Base-by-base conservation (phyloP, 2,888 invertebrate genomes). In the Ornithoptera alexandrae region DNA sequence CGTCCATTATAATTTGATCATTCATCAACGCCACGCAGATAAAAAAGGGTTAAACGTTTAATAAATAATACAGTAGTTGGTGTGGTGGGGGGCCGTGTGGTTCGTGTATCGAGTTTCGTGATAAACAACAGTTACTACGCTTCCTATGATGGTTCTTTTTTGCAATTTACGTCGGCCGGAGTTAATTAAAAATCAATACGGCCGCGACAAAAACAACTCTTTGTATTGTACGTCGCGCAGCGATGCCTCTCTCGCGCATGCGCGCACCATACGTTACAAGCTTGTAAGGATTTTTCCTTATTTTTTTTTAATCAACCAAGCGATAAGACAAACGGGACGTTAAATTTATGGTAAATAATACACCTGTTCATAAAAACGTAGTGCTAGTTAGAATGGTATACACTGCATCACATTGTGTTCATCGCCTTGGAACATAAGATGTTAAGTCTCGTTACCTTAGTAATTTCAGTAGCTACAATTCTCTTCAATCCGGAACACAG, bases 151-250 rank as follows among this genome's bases (percentile, higher is more conserved):
- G 42, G 56, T 42, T 64, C 63, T 66, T 73, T 69, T 72, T 73
- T 69, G 71, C 67, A 72, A 70, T 72, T 72, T 73, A 73, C 73
- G 65, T 72, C 74, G 73, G 74, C 74, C 78, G 77, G 79, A 78
- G 81, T 82, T 87, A 88, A 89, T 88, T 89, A 87, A 85, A 86
- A 87, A 87, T 86, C 88, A 88, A 89, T 89, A 88, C 73, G 74
- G 73, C 42, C 68, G 72, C 72, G 73, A 53, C 75, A 74, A 75
- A 75, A 75, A 75, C 71, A 74, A 70, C 74, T 70, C 70, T 69
- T 72, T 72, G 73, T 76, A 77, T 46, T 63, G 63, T 61, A 42
- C 64, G 67, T 70, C 64, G 70, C 64, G 67, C 67, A 59, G 30
- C 67, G 63, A 64, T n/a, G 60, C 30, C 57, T 70, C 67, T 59